phyloP scores from a whole-genome alignment of 2,888 invertebrate species.

The Branchipolynoe longqiensis region DNA sequence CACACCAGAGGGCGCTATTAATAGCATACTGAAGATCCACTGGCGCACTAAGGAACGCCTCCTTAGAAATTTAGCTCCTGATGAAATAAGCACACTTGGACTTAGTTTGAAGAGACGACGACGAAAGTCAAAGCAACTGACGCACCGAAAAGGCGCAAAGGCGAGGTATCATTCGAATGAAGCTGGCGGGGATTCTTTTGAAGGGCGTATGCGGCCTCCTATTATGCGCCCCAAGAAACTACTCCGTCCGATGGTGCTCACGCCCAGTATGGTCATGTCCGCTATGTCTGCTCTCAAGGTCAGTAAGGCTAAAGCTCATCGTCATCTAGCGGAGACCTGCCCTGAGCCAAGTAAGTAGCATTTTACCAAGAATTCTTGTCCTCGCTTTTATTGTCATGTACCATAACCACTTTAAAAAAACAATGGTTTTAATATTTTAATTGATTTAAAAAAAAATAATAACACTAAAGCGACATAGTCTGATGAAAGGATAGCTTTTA shows the following conservation, averaged over 20 bases:
- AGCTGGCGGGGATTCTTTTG: not conserved
- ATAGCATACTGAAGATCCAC: conserved; percentile 69
- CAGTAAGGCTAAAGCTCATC: not conserved
- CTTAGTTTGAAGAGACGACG: conserved; percentile 72
- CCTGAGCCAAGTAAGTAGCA: too few relatives aligned
- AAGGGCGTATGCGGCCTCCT: conserved; percentile 12
- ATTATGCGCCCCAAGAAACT: conserved; percentile 3
- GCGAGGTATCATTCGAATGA: not conserved
- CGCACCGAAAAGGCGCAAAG: not conserved
- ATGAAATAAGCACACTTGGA: conserved; percentile 71
- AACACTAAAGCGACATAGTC: too few relatives aligned
- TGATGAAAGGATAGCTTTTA: too few relatives aligned
- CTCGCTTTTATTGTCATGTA: too few relatives aligned
- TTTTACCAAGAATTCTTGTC: too few relatives aligned
- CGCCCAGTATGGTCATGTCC: conserved; percentile 32
- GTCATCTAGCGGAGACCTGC: too few relatives aligned
- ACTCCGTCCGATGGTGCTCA: not conserved
- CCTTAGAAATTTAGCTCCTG: conserved; percentile 70
- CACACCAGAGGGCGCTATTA: conserved; percentile 38
- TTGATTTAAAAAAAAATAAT: too few relatives aligned
- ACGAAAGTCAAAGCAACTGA: conserved; percentile 60
- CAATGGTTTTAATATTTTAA: too few relatives aligned
- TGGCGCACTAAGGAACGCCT: conserved; percentile 73
- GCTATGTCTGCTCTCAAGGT: conserved; percentile 20
- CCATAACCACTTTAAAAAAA: too few relatives aligned